Evolutionary conservation across 2,113 vertebrate species (phyloP), one percentile per base, ranked within the genome.

Genomic region (Scophthalmus maximus): DNA sequence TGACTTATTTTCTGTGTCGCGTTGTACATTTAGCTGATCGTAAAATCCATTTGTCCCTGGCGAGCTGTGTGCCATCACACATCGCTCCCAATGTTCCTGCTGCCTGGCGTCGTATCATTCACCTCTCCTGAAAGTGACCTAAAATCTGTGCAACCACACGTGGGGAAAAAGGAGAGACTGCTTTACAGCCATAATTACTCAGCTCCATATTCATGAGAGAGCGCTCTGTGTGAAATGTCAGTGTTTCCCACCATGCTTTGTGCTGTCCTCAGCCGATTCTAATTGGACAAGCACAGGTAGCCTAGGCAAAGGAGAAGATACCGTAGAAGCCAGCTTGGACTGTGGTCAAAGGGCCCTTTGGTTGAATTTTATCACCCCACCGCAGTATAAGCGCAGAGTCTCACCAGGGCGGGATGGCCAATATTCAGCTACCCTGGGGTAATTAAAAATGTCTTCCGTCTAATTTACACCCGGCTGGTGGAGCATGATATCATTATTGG

Each of bases 331-430:
- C 70, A 76, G 80, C 42, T 70, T 89, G 87, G 85, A 84, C 78
- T 67, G 72, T 83, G 86, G 86, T 92, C 88, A 90, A 87, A 91
- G 73, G 81, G 76, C 77, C 82, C 79, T 65, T 60, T 79, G 87
- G 85, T 82, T 88, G 83, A 87, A 88, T 89, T 92, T 84, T 91
- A 91, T 91, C 89, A 55, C 74, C 86, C 73, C 52, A 27, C 50
- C 57, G 18, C 90, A 91, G 86, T 84, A 87, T 87, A 85, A 83
- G 75, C 68, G 34, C 61, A 40, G 77, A 62, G 71, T 61, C 86
- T 86, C 78, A 77, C 74, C 56, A 76, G 81, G 73, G 81, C 67
- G 74, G 78, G 73, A 79, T 69, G 77, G 89, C 77, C 87, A 89
- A 80, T 84, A 87, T 71, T 87, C 85, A 77, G 72, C 72, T 74